These are phyloP conservation scores for Rhagoletis zephyria DNA, from an alignment of 1,140 invertebrate genomes.

Conservation along the genomic window DNA sequence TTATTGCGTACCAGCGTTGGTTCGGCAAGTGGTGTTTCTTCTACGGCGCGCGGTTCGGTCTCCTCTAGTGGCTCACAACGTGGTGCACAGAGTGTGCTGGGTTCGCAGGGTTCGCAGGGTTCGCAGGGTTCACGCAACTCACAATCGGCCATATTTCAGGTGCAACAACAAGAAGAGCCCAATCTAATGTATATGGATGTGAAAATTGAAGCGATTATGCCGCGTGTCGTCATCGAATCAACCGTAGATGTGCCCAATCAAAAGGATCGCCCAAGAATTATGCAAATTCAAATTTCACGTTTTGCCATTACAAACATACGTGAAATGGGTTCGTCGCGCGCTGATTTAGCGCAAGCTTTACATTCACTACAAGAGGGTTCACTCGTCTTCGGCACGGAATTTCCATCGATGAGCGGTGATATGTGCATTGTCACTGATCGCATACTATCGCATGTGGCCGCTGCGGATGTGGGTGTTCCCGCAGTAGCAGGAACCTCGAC, in stretches of 20 bases:
- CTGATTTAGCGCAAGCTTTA: constrained; percentile 82
- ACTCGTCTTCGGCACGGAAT: constrained; percentile 82
- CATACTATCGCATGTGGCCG: constrained; percentile 81
- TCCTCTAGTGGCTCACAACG: constrained; percentile 63
- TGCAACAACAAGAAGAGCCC: constrained; percentile 70
- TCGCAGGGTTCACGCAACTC: constrained; percentile 16
- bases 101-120: constrained; percentile 47
- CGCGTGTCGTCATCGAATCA: constrained; percentile 76
- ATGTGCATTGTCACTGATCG: constrained; percentile 82
- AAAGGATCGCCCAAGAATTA: constrained; percentile 82
- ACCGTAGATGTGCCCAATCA: constrained; percentile 68
- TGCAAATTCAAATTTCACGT: constrained; percentile 86
- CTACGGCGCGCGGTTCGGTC: constrained; percentile 65
- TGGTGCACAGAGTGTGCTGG: constrained; percentile 53
- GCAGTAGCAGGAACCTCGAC: no score
- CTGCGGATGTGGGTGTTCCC: constrained; percentile 63
- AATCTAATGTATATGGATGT: constrained; percentile 86
- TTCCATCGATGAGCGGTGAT: constrained; percentile 80
- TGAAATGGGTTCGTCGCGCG: constrained; percentile 80
- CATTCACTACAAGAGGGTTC: constrained; percentile 82
- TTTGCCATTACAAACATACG: constrained; percentile 86
- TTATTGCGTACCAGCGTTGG: constrained; percentile 75
- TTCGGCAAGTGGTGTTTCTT: constrained; percentile 59
- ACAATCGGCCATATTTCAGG: constrained; percentile 60
- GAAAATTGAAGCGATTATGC: constrained; percentile 91